Percentiles rank a stretch among this genome's conserved stretches.
phyloP scores from a whole-genome alignment of 2,888 invertebrate species.

The Resseliella maxima region DNA sequence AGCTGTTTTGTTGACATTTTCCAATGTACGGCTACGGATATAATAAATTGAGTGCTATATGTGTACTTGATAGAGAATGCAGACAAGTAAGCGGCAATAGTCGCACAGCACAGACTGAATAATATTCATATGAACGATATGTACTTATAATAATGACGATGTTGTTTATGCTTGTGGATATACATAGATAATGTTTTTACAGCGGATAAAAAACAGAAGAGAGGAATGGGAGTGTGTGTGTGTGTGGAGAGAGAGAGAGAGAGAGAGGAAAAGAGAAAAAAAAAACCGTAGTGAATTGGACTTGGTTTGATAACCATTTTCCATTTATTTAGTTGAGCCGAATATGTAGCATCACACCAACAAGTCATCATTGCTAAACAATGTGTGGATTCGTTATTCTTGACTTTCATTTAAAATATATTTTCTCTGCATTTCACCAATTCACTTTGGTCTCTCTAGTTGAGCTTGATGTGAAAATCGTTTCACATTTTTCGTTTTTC shows the following conservation, averaged over 20 bases:
- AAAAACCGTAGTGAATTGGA: conserved; percentile 10
- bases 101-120: neutral
- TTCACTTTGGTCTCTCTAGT: neutral
- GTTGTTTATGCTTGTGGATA: conserved; percentile 29
- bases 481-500: neutral
- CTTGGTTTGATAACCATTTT: conserved; percentile 50
- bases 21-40: neutral
- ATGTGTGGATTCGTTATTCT: neutral
- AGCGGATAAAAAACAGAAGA: too few relatives aligned
- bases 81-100: neutral
- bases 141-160: conserved; percentile 41
- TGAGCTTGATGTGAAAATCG: too few relatives aligned
- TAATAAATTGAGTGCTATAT: conserved; percentile 26
- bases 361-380: conserved; percentile 33
- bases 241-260: too few relatives aligned
- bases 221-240: too few relatives aligned
- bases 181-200: conserved; percentile 22
- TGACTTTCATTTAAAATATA: neutral
- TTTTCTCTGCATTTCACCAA: neutral
- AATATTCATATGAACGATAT: conserved; percentile 53
- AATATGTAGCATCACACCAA: neutral
- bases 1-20: conserved; percentile 30
- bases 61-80: conserved; percentile 3
- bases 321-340: neutral
- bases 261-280: neutral